phyloP scores from a whole-genome alignment of 2,797 vertebrate species.

The Squalus acanthias region DNA sequence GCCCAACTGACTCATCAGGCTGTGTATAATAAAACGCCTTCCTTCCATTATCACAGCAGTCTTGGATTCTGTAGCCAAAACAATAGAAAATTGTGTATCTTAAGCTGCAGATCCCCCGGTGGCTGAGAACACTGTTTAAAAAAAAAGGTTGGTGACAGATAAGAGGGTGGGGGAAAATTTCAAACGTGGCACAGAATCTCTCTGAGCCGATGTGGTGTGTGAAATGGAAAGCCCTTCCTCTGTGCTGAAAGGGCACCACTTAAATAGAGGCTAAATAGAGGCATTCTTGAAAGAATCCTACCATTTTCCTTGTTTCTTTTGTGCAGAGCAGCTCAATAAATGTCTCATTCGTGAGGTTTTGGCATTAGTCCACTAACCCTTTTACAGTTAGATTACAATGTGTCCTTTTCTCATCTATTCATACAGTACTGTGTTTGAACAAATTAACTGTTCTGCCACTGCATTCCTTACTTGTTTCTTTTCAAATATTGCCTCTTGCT shows the following conservation, averaged over 20 bases:
- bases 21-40: slow-evolving; percentile 37
- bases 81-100: slow-evolving; percentile 36
- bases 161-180: slow-evolving; percentile 27
- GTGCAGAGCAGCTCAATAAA: slow-evolving; percentile 29
- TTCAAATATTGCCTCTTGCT: background rate
- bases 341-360: slow-evolving; percentile 28
- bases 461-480: background rate
- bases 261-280: slow-evolving; percentile 27
- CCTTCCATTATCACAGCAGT: slow-evolving; percentile 34
- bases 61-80: slow-evolving; percentile 25
- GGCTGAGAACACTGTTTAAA: background rate
- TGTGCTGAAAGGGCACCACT: slow-evolving; percentile 29
- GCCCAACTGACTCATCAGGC: slow-evolving; percentile 32
- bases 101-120: slow-evolving; percentile 32
- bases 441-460: slow-evolving; percentile 6
- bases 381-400: slow-evolving; percentile 17
- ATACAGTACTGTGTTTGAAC: slow-evolving; percentile 7
- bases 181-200: background rate
- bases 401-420: slow-evolving; percentile 22
- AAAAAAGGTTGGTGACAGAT: slow-evolving; percentile 30
- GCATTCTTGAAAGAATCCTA: slow-evolving; percentile 26
- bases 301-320: slow-evolving; percentile 32
- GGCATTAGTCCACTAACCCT: slow-evolving; percentile 30
- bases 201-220: background rate
- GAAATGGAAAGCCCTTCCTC: slow-evolving; percentile 27